A percentile compares a stretch with the other conserved stretches of the same genome.
Evolutionary conservation across 2,113 vertebrate species (phyloP).

Genomic region (Ictalurus punctatus): DNA sequence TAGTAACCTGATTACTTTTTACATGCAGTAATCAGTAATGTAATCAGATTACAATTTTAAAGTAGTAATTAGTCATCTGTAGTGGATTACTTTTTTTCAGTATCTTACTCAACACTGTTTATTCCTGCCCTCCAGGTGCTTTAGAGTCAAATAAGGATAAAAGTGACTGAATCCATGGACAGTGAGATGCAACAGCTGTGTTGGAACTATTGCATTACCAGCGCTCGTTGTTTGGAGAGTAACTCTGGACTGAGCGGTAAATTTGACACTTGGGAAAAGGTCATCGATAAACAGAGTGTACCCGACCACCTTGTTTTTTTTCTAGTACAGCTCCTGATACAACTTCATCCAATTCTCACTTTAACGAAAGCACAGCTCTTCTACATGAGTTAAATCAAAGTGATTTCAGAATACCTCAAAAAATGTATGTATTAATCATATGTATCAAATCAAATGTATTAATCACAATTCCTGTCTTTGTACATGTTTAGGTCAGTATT

Average conservation of each 20-base stretch:
- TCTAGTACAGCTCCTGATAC: not conserved
- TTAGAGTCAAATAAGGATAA: slow-evolving; percentile 55
- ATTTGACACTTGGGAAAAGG: slow-evolving; percentile 5
- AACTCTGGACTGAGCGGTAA: slow-evolving; percentile 22
- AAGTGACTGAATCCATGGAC: slow-evolving; percentile 49
- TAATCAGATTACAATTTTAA: too few species aligned
- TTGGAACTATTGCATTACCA: not conserved
- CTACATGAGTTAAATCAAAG: not conserved
- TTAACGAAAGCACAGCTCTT: slow-evolving; percentile 46
- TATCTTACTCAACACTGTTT: too few species aligned
- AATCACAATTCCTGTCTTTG: slow-evolving; percentile 2
- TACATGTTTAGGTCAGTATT: slow-evolving; percentile 15
- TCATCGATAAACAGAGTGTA: not conserved
- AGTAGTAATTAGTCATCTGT: too few species aligned
- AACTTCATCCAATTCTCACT: not conserved
- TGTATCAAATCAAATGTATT: slow-evolving; percentile 2
- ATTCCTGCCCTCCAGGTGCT: slow-evolving; percentile 38
- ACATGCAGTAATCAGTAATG: too few species aligned
- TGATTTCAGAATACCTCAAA: slow-evolving; percentile 28
- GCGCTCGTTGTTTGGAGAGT: not conserved
- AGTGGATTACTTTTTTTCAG: too few species aligned
- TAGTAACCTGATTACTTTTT: too few species aligned
- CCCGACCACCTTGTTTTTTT: not conserved
- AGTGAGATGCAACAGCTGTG: not conserved
- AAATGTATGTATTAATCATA: not conserved